A percentile compares a stretch with the other conserved stretches of the same genome.
These are phyloP conservation scores for Listronotus bonariensis DNA, from an alignment of 1,140 invertebrate species.

Conservation along the genomic window DNA sequence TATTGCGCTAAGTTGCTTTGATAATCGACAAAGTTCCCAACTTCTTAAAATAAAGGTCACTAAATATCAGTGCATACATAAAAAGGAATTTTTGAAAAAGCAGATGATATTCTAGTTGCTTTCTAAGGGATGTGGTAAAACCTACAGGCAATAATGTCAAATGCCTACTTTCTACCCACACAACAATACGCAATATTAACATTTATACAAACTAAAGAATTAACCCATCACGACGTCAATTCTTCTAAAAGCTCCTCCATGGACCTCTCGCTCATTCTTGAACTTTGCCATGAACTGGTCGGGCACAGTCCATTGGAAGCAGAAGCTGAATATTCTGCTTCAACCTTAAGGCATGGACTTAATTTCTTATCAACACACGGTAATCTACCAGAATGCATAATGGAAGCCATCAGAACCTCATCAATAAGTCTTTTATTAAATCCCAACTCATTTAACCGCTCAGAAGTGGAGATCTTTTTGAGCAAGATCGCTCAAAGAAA, in stretches of 20 bases:
- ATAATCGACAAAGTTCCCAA: too few relatives aligned
- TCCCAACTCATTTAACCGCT: conserved; percentile 74
- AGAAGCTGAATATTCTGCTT: conserved; percentile 75
- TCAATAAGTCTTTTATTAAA: conserved; percentile 83
- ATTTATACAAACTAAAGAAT: too few relatives aligned
- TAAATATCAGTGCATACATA: too few relatives aligned
- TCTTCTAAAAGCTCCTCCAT: conserved; percentile 79
- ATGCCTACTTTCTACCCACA: too few relatives aligned
- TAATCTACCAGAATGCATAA: conserved; percentile 71
- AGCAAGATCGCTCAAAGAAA: conserved; percentile 76
- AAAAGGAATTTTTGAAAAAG: too few relatives aligned
- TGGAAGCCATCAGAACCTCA: conserved; percentile 77
- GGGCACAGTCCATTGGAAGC: conserved; percentile 80
- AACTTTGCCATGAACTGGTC: conserved; percentile 77
- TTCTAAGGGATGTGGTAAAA: too few relatives aligned
- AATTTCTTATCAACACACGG: conserved; percentile 63
- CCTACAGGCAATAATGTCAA: too few relatives aligned
- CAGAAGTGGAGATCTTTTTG: conserved; percentile 79
- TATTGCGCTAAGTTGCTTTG: too few relatives aligned
- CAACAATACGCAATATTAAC: too few relatives aligned
- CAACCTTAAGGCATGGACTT: conserved; percentile 64
- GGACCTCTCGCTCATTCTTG: conserved; percentile 69
- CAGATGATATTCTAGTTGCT: too few relatives aligned
- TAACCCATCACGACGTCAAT: conserved; percentile 61
- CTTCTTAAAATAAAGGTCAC: too few relatives aligned